Conservation (phyloP, 1,140 invertebrate genomes). For the Apocrypta bakeri region DNA sequence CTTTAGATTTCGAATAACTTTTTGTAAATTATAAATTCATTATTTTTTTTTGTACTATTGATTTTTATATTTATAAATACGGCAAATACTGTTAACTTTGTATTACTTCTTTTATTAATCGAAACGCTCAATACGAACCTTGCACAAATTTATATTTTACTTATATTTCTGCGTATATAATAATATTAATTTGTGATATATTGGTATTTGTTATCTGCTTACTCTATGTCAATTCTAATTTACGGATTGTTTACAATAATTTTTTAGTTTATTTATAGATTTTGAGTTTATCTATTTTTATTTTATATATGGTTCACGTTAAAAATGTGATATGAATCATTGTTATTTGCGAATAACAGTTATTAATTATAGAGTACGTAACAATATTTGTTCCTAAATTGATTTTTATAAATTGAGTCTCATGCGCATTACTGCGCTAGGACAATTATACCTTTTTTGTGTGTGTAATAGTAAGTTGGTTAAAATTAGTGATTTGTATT, state of each 20-base stretch:
- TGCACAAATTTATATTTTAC: conserved; percentile 5
- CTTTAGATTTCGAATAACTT: no score
- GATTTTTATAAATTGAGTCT: conserved; percentile 15
- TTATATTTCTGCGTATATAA: not conserved
- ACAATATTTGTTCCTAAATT: not conserved
- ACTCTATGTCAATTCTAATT: conserved; percentile 43
- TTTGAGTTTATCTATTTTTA: not conserved
- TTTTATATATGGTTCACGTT: conserved; percentile 11
- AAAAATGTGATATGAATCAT: conserved; percentile 32
- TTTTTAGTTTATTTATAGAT: not conserved
- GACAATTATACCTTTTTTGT: conserved; percentile 9
- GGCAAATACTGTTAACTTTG: conserved; percentile 7
- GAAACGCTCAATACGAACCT: not conserved
- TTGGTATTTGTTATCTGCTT: conserved; percentile 24
- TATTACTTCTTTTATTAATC: not conserved
- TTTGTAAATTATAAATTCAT: no score
- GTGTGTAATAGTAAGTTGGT: not conserved
- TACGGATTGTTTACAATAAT: conserved; percentile 14
- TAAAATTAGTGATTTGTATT: not conserved
- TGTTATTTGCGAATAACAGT: conserved; percentile 30
- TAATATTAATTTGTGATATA: conserved; percentile 41
- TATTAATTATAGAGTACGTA: not conserved
- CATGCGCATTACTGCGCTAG: not conserved
- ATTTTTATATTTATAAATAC: conserved; percentile 19
- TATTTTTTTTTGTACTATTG: conserved; percentile 7